Conservation (phyloP, 53 echinoderm and acorn worm species). For the Stichopus horrens region DNA sequence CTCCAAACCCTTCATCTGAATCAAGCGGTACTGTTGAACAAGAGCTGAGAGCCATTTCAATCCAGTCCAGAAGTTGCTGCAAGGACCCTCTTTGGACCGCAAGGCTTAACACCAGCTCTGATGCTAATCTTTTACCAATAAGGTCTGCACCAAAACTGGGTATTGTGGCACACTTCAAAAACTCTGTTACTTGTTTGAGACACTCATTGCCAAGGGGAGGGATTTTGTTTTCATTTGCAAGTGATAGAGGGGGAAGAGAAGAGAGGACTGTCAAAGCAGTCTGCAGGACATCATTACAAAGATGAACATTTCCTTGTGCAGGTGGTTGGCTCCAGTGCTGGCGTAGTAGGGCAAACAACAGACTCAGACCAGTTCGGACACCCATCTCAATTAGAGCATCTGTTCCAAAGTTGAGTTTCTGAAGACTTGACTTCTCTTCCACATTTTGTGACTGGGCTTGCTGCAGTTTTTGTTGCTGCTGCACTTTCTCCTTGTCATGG, state of each 20-base stretch:
- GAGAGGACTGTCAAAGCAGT: constrained; percentile 80
- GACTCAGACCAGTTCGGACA: constrained; percentile 89
- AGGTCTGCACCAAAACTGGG: constrained; percentile 89
- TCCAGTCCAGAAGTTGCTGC: constrained; percentile 93
- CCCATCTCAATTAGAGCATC: constrained; percentile 99
- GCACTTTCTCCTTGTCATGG: constrained; percentile 97
- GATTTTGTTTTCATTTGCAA: constrained; percentile 97
- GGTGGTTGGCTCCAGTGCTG: constrained; percentile 83
- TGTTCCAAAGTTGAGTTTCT: constrained; percentile 77
- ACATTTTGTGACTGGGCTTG: constrained; percentile 74
- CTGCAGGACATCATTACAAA: constrained; percentile 91
- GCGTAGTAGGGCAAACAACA: constrained; percentile 88
- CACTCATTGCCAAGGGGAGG: constrained; percentile 88
- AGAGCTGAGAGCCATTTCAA: constrained; percentile 94
- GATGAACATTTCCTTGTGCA: constrained; percentile 51
- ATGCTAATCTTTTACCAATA: constrained; percentile 79
- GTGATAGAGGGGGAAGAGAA: constrained; percentile 85
- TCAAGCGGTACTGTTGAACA: constrained; percentile 63
- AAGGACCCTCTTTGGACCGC: constrained; percentile 93
- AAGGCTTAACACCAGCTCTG: constrained; percentile 83
- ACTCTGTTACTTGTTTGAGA: constrained; percentile 82
- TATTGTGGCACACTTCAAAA: constrained; percentile 89
- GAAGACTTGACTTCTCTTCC: constrained; percentile 74
- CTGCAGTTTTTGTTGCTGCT: constrained; percentile 86
- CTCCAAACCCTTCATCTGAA: constrained; percentile 15